phyloP scores from a whole-genome alignment of 2,113 vertebrate genomes.

The Riparia riparia region DNA sequence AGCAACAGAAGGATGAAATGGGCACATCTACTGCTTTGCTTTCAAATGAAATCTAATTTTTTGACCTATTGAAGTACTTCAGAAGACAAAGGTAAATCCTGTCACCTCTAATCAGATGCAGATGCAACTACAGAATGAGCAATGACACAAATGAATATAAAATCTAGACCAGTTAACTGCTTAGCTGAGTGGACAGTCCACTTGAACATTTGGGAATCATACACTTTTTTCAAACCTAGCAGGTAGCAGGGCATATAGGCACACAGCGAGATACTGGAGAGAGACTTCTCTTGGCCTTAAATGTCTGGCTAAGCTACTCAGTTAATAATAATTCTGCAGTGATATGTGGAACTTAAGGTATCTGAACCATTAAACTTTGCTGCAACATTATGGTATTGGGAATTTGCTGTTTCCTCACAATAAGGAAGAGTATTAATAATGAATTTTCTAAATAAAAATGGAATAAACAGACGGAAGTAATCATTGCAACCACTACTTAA shows the following conservation, averaged over 20 bases:
- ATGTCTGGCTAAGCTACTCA: neutral
- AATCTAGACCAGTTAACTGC: neutral
- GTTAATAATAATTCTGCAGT: neutral
- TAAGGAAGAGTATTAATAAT: neutral
- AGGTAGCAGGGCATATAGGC: neutral
- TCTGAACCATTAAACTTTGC: neutral
- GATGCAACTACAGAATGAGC: neutral
- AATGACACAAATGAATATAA: neutral
- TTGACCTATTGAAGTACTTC: neutral
- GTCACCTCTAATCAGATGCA: neutral
- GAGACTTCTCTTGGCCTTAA: neutral
- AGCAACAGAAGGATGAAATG: neutral
- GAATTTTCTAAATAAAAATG: neutral
- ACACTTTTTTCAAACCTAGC: neutral
- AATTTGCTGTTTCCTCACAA: neutral
- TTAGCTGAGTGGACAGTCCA: neutral
- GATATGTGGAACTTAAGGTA: neutral
- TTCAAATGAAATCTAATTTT: slow-evolving; percentile 15
- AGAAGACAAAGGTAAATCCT: slow-evolving; percentile 6
- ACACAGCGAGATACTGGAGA: neutral
- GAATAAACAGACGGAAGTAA: neutral
- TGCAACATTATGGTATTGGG: neutral
- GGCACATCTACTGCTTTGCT: neutral
- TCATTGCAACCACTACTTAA: neutral
- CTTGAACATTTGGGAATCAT: neutral